Evolutionary conservation across 2,888 invertebrate genomes (phyloP).

Genomic region (Lymantria monacha): DNA sequence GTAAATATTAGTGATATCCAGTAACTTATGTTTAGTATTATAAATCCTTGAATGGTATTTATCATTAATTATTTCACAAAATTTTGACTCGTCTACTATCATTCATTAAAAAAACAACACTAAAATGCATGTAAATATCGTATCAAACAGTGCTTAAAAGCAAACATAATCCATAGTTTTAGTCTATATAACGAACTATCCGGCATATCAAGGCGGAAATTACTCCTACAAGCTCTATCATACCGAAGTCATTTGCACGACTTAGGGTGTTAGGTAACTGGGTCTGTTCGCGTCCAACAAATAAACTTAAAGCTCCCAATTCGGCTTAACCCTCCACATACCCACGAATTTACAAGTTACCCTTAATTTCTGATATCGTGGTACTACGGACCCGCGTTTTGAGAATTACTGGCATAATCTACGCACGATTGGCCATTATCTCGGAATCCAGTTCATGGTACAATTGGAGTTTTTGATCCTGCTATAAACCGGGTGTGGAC

Average conservation of each 20-base stretch:
- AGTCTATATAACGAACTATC: not conserved
- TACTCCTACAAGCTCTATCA: slow-evolving; percentile 9
- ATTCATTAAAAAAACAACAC: no score
- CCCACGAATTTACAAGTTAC: slow-evolving; percentile 35
- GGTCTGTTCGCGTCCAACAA: slow-evolving; percentile 22
- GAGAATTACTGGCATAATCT: slow-evolving; percentile 36
- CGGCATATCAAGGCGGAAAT: slow-evolving; percentile 5
- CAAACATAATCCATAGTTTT: not conserved
- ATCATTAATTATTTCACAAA: no score
- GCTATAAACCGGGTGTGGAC: slow-evolving; percentile 30
- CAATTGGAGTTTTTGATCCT: slow-evolving; percentile 57
- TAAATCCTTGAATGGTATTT: no score
- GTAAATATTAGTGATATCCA: no score
- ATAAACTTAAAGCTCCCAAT: slow-evolving; percentile 30
- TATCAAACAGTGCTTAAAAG: not conserved
- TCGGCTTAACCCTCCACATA: slow-evolving; percentile 29
- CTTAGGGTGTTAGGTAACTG: slow-evolving; percentile 20
- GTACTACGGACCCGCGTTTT: slow-evolving; percentile 21
- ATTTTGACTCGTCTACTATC: no score
- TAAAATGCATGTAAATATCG: not conserved
- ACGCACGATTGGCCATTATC: slow-evolving; percentile 31
- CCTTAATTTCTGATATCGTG: slow-evolving; percentile 32
- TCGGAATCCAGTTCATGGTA: slow-evolving; percentile 32
- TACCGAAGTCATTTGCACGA: slow-evolving; percentile 26
- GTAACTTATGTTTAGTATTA: no score